phyloP scores from a whole-genome alignment of 1,140 invertebrate genomes.

The Harlomillsia oculata region DNA sequence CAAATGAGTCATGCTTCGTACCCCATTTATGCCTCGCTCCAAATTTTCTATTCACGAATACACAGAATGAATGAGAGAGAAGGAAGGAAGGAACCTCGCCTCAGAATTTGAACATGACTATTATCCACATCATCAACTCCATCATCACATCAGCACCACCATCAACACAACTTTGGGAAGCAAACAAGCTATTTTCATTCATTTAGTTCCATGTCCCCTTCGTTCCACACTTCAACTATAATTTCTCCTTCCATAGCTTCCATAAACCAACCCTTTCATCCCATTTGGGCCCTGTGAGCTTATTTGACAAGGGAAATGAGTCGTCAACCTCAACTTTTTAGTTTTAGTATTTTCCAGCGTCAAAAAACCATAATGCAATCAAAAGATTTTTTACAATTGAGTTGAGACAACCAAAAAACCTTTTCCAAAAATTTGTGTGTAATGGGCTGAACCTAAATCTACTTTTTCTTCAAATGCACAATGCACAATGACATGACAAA shows the following conservation, averaged over 20 bases:
- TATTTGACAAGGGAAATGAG: not conserved
- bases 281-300: not conserved
- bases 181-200: slow-evolving; percentile 21
- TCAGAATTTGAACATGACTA: not conserved
- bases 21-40: not conserved
- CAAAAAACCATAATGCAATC: slow-evolving; percentile 3
- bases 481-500: not conserved
- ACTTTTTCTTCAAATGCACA: not conserved
- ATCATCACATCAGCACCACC: slow-evolving; percentile 11
- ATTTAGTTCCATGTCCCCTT: slow-evolving; percentile 1
- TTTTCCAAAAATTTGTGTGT: not conserved
- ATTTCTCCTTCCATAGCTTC: not conserved
- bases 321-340: too few relatives aligned
- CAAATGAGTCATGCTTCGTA: not conserved
- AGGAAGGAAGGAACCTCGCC: not conserved
- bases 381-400: not conserved
- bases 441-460: not conserved
- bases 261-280: slow-evolving; percentile 1
- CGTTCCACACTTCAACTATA: too few relatives aligned
- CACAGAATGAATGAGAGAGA: not conserved
- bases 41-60: not conserved
- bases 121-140: not conserved
- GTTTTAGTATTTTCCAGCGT: not conserved
- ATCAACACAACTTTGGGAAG: slow-evolving; percentile 4
- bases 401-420: too few relatives aligned